Evolutionary conservation across 2,113 vertebrate species (phyloP), one percentile per base, ranked within the genome.

Genomic region (Xiphophorus hellerii): DNA sequence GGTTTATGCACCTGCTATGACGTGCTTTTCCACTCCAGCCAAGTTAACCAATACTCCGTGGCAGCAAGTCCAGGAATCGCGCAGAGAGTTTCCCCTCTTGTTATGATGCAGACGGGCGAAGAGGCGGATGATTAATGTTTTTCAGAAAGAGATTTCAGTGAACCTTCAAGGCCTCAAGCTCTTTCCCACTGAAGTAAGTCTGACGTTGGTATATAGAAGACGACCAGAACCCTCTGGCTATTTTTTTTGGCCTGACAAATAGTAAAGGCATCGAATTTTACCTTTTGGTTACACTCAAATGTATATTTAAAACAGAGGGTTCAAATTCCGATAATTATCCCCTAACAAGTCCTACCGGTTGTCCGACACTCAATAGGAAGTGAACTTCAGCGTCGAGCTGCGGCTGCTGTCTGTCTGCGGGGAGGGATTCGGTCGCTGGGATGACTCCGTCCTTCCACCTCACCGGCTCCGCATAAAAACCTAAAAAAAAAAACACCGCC

Each of bases 11-110:
- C 44, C 70, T 73, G 82, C 35, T 30, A 3, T 11, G 72, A 82
- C 82, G 78, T 80, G 89, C 71, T 71, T 69, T 3, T 51, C 87
- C 63, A 61, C 76, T 31, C 25, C 15, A 8, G 60, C 67, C 35
- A 2, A 2, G 80, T 70, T 82, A n/a, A 66, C 25, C 9, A 4
- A 27, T 22, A 64, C 44, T 54, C 13, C 28, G 0, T 14, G 28
- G 28, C 8, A n/a, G 6, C 29, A 28, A 33, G 17, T 27, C 39
- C 14, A 29, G 0, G 13, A 5, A 20, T 14, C 22, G 1, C 37
- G 5, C 3, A 22, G 11, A 28, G 28, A 48, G 44, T 48, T 30
- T 42, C 62, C 17, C 15, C 29, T 5, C 8, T 15, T 15, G 29
- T 14, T 28, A 39, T 31, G 20, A 31, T 73, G 33, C 9, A 54